These are phyloP conservation scores for Rhipidura dahli DNA, from an alignment of 2,113 vertebrate species.

Conservation along the genomic window DNA sequence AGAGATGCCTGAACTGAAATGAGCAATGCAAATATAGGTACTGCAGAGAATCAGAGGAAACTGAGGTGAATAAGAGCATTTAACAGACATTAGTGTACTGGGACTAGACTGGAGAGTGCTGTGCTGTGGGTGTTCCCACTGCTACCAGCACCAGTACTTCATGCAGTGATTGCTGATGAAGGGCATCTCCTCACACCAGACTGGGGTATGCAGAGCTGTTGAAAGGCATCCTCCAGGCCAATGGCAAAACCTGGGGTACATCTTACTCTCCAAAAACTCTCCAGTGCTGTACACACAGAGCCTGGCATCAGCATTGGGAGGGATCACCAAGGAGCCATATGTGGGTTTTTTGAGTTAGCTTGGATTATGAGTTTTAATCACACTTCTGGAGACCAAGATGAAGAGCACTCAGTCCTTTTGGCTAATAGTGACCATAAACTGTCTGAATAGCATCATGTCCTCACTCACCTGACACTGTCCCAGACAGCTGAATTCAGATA, in stretches of 20 bases:
- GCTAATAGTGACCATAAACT: not conserved
- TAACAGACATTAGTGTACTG: not conserved
- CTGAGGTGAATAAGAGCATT: not conserved
- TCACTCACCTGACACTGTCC: not conserved
- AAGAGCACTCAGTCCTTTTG: not conserved
- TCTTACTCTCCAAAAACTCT: not conserved
- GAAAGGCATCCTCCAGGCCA: not conserved
- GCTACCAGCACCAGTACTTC: not conserved
- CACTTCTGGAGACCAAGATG: not conserved
- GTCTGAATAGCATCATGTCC: not conserved
- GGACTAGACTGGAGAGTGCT: not conserved
- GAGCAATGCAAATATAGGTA: not conserved
- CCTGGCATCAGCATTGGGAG: rapidly evolving
- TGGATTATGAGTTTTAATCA: not conserved
- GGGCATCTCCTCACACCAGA: not conserved
- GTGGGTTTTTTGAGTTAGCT: not conserved
- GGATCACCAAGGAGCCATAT: not conserved
- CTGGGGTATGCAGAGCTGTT: not conserved
- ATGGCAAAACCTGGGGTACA: not conserved
- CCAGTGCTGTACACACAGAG: too few species aligned
- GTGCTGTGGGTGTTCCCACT: not conserved
- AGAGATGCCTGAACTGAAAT: not conserved
- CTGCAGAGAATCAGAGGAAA: not conserved
- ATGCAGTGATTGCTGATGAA: not conserved
- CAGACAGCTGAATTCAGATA: not conserved